These are phyloP conservation scores for Climacteris rufus DNA, from an alignment of 2,113 vertebrate genomes.

Conservation along the genomic window DNA sequence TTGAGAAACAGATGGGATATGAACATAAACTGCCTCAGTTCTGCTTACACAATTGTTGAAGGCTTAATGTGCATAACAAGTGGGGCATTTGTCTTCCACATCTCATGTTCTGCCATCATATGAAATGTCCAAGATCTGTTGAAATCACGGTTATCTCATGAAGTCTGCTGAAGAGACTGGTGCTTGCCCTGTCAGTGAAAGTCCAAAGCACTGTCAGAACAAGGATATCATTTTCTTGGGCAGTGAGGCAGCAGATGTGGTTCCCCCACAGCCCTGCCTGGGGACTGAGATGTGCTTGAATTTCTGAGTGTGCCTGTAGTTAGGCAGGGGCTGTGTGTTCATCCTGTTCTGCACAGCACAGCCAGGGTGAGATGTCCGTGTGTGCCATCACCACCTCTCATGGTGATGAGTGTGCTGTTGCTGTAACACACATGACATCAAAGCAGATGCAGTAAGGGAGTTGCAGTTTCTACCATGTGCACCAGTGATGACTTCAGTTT, in stretches of 20 bases:
- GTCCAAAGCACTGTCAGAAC: background rate
- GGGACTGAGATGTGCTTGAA: fast-evolving
- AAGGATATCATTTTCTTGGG: fast-evolving
- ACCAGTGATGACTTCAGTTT: background rate
- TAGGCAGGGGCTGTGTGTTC: fast-evolving
- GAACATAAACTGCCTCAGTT: fast-evolving
- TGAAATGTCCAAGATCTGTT: fast-evolving
- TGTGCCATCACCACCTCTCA: fast-evolving
- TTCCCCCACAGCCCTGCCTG: fast-evolving
- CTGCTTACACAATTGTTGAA: fast-evolving
- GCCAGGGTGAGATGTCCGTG: fast-evolving
- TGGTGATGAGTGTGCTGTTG: background rate
- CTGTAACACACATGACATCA: background rate
- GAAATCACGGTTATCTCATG: fast-evolving
- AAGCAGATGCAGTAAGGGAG: background rate
- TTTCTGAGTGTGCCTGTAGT: background rate
- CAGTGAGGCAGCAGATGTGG: background rate
- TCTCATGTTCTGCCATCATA: fast-evolving
- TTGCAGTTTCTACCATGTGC: background rate
- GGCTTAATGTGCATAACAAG: fast-evolving
- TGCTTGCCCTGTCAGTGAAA: fast-evolving
- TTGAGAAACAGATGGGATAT: fast-evolving
- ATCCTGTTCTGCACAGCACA: fast-evolving
- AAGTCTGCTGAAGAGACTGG: fast-evolving
- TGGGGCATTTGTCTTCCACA: fast-evolving